Evolutionary conservation across 2,113 vertebrate genomes (phyloP).

Genomic region (Nanorana parkeri): DNA sequence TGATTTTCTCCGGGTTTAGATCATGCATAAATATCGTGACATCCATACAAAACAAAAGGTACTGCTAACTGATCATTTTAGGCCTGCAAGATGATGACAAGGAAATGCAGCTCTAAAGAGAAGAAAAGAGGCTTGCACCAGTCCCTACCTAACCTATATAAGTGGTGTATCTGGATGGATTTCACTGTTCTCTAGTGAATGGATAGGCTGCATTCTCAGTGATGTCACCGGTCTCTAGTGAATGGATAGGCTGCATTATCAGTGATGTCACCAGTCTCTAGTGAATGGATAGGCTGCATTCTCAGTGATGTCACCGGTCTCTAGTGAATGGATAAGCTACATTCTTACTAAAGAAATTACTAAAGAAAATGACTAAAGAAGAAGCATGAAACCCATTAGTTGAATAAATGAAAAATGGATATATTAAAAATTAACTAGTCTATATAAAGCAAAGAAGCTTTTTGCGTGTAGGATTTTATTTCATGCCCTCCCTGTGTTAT

Average conservation of each 20-base stretch:
- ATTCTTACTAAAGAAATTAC: too few relatives aligned
- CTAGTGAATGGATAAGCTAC: neutral
- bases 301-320: neutral
- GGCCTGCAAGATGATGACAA: neutral
- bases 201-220: neutral
- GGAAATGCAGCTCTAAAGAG: neutral
- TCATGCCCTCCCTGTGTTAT: too few relatives aligned
- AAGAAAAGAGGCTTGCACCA: neutral
- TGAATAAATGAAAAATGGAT: too few relatives aligned
- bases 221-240: neutral
- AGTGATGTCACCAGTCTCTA: neutral
- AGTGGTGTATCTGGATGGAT: neutral
- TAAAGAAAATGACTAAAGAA: too few relatives aligned
- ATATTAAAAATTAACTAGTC: too few relatives aligned
- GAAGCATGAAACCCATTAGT: too few relatives aligned
- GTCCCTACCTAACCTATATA: neutral
- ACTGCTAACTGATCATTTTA: neutral
- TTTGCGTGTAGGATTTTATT: too few relatives aligned
- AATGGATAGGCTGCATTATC: neutral
- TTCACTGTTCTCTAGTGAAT: neutral
- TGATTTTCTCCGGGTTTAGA: constrained; percentile 45
- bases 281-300: neutral
- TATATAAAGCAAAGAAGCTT: too few relatives aligned
- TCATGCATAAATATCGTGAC: constrained; percentile 52
- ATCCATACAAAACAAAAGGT: constrained; percentile 18